phyloP scores from a whole-genome alignment of 1,140 invertebrate genomes.

The Megathymus violae region DNA sequence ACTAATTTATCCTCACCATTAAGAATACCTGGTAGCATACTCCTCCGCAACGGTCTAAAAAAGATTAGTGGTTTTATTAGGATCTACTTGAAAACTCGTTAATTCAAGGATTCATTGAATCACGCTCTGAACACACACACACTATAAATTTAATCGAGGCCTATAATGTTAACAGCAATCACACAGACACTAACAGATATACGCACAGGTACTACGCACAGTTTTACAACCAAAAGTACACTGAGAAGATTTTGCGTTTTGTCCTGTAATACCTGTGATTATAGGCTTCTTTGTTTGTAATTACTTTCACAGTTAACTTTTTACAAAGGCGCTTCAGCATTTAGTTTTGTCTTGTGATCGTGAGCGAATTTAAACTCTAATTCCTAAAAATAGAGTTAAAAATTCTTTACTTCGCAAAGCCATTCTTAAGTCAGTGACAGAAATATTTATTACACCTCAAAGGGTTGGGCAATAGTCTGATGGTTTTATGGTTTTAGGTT shows the following conservation, averaged over 20 bases:
- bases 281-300: constrained; percentile 73
- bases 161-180: too few species aligned
- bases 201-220: constrained; percentile 37
- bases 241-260: constrained; percentile 56
- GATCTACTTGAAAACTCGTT: neutral
- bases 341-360: constrained; percentile 23
- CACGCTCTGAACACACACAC: too few species aligned
- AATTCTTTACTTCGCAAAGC: neutral
- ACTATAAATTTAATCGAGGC: neutral
- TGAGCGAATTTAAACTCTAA: constrained; percentile 37
- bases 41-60: too few species aligned
- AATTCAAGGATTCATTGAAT: too few species aligned
- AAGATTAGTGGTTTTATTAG: too few species aligned
- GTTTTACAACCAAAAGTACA: constrained; percentile 58
- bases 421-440: constrained; percentile 55
- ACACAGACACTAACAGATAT: neutral
- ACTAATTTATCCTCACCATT: too few species aligned
- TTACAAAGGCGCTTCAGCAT: constrained; percentile 49
- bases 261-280: constrained; percentile 68
- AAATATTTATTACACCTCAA: constrained; percentile 79
- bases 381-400: constrained; percentile 26
- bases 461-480: constrained; percentile 75
- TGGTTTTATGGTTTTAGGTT: constrained; percentile 78
- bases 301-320: constrained; percentile 72
- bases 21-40: too few species aligned